Evolutionary conservation across 2,113 vertebrate species (phyloP).

Genomic region (Lophochroa leadbeateri): DNA sequence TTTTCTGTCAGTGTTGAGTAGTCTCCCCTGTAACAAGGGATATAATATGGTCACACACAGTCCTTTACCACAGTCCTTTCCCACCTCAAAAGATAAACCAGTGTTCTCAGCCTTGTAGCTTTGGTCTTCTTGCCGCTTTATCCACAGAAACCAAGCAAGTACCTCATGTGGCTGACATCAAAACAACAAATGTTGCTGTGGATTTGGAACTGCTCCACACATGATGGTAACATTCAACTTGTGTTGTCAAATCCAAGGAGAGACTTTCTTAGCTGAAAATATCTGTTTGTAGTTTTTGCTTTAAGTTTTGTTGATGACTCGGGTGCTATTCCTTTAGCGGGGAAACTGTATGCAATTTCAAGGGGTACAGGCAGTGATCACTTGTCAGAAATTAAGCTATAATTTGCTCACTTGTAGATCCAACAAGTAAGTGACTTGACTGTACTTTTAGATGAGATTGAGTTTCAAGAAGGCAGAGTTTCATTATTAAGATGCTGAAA

Average conservation of each 20-base stretch:
- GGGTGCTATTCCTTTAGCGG: neutral
- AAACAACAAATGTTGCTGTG: neutral
- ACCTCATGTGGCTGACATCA: neutral
- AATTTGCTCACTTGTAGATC: neutral
- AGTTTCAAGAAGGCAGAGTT: neutral
- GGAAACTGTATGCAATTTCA: neutral
- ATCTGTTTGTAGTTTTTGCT: neutral
- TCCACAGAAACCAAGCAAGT: neutral
- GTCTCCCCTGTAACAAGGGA: rapidly evolving
- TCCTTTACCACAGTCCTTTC: neutral
- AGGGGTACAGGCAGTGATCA: neutral
- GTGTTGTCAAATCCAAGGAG: rapidly evolving
- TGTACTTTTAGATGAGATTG: neutral
- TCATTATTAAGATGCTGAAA: neutral
- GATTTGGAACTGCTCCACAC: neutral
- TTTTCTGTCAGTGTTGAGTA: neutral
- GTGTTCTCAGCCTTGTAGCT: neutral
- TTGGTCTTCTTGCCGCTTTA: neutral
- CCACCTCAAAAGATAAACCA: neutral
- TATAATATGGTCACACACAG: neutral
- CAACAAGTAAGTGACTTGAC: neutral
- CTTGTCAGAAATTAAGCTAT: neutral
- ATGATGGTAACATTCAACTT: neutral
- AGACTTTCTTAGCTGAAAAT: neutral
- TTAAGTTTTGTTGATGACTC: neutral